phyloP scores from a whole-genome alignment of 2,888 invertebrate species.

The Spatulosminthurus flaviceps region DNA sequence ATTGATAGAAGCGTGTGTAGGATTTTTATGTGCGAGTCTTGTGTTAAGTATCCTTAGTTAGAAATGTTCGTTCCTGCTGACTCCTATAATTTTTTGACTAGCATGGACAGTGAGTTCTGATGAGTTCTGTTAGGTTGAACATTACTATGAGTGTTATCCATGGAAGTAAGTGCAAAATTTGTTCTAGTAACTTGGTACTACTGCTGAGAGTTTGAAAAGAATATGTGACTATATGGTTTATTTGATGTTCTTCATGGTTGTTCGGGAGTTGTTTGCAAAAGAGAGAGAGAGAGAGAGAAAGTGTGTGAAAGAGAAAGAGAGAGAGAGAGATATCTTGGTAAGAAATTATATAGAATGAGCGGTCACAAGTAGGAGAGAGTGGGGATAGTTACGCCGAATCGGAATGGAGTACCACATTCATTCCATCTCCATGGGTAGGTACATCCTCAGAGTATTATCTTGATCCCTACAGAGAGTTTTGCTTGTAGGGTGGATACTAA shows the following conservation, averaged over 20 bases:
- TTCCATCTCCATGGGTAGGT: conserved; percentile 7
- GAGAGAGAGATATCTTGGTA: neutral
- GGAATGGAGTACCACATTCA: conserved; percentile 2
- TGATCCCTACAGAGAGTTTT: conserved; percentile 22
- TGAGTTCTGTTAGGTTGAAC: no score
- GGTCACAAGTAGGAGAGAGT: neutral
- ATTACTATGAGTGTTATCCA: no score
- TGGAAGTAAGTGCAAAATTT: no score
- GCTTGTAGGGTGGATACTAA: no score
- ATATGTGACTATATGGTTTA: neutral
- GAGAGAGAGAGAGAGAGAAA: neutral
- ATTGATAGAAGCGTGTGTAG: no score
- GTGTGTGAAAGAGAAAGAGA: no score
- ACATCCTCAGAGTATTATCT: conserved; percentile 20
- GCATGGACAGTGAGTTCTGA: no score
- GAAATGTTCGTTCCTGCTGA: neutral
- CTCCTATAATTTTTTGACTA: neutral
- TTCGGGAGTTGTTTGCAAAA: neutral
- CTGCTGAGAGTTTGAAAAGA: neutral
- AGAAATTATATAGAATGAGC: conserved; percentile 8
- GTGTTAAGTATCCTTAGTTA: neutral
- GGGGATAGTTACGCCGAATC: conserved; percentile 11
- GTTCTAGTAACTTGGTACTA: no score
- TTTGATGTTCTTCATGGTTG: neutral
- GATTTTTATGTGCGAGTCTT: no score